Base-by-base conservation (phyloP, 1,140 invertebrate species). In the Neodiprion fabricii region DNA sequence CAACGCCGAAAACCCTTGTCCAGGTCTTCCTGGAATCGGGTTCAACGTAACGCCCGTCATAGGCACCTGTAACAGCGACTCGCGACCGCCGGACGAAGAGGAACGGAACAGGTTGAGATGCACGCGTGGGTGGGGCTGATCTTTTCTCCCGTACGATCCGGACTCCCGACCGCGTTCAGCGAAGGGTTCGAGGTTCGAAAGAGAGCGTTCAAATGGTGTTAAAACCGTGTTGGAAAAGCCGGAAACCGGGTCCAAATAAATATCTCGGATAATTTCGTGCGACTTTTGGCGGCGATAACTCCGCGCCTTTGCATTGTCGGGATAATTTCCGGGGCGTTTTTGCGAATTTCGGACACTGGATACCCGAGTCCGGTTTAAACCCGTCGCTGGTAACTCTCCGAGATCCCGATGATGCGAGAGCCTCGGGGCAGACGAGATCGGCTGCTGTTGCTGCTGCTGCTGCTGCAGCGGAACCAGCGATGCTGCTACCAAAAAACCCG, bases 31-130 rank as follows among this genome's bases (percentile, higher is more conserved):
- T 40, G 2, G 28, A 40, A 40, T 40, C n/a, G 53, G 8, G 53
- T 61, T 9, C 53, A 3, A 17, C 83, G 82, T 84, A 85, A 85
- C 85, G 84, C 84, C 80, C 82, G 82, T 79, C 76, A 80, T 79
- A 85, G 84, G 85, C 85, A 86, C 85, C 85, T 86, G 85, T 86
- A 86, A 85, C 84, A 81, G 79, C 79, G 80, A 81, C 84, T 82
- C 83, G 78, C 75, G 81, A 50, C 67, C 66, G 74, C 47, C 66
- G 76, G 72, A 66, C 72, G 67, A 47, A 75, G 75, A 83, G 84
- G 80, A 85, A 83, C 82, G 83, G 85, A 85, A 85, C 85, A 85
- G 85, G 85, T 85, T 85, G 83, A 85, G 84, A 83, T 77, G 77
- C 78, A 81, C 81, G 84, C 84, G 85, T 86, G 83, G 85, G 85